Evolutionary conservation across 2,888 invertebrate genomes (phyloP).

Genomic region (Icerya purchasi): DNA sequence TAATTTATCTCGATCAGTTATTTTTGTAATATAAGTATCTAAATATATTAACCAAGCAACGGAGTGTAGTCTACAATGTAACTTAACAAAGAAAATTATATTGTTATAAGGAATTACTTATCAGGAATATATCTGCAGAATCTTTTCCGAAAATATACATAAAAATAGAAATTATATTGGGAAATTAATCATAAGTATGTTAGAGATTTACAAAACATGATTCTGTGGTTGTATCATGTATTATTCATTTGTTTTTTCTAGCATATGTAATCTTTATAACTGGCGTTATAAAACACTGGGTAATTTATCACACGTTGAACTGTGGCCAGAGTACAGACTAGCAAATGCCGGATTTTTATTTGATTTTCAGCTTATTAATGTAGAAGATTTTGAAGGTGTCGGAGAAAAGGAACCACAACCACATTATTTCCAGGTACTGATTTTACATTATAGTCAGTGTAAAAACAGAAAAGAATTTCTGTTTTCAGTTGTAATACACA

Average conservation of each 20-base stretch:
- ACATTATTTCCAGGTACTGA: slow-evolving; percentile 96
- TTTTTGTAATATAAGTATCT: too few species aligned
- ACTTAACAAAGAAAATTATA: too few species aligned
- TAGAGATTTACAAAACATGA: not conserved
- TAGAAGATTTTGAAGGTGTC: slow-evolving; percentile 85
- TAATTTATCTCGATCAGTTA: too few species aligned
- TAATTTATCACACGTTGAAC: slow-evolving; percentile 71
- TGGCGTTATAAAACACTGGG: slow-evolving; percentile 94
- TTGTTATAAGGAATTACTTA: too few species aligned
- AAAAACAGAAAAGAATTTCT: too few species aligned
- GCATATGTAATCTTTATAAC: slow-evolving; percentile 80
- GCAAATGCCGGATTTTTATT: slow-evolving; percentile 82
- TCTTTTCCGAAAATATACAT: too few species aligned
- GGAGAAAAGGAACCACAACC: slow-evolving; percentile 97
- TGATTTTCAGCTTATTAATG: slow-evolving; percentile 90
- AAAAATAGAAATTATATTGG: not conserved
- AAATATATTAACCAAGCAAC: too few species aligned
- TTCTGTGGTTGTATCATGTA: not conserved
- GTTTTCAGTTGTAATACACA: too few species aligned
- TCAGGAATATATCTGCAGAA: too few species aligned
- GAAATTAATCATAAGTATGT: not conserved
- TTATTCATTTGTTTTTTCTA: slow-evolving; percentile 24
- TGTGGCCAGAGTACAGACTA: slow-evolving; percentile 58
- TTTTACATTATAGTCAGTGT: too few species aligned
- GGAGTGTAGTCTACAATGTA: too few species aligned